Evolutionary conservation across 1,140 invertebrate genomes (phyloP).

Genomic region (Phortica variegata): DNA sequence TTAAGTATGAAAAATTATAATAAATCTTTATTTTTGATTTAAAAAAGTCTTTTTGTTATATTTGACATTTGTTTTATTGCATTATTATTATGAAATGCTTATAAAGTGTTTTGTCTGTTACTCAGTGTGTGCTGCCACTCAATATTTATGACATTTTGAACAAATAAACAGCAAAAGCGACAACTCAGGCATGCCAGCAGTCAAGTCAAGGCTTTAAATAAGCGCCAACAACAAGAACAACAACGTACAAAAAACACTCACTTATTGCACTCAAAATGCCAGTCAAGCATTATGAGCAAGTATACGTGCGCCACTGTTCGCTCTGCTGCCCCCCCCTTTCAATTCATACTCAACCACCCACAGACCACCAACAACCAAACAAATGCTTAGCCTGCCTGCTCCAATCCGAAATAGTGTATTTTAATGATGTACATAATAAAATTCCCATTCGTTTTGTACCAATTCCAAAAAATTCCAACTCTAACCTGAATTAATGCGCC

Average conservation of each 20-base stretch:
- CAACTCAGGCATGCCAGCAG: constrained; percentile 26
- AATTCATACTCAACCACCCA: constrained; percentile 10
- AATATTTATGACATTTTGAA: constrained; percentile 57
- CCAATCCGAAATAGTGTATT: constrained; percentile 56
- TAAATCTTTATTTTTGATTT: no score
- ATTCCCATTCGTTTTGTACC: constrained; percentile 57
- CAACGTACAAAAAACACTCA: constrained; percentile 41
- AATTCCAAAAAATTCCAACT: constrained; percentile 49
- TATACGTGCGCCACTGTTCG: constrained; percentile 1
- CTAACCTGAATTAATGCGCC: no score
- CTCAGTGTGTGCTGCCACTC: no score
- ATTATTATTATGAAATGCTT: no score
- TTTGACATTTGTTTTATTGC: no score
- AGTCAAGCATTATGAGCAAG: constrained; percentile 3
- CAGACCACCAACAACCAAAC: constrained; percentile 19
- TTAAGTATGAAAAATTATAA: no score
- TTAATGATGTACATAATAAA: constrained; percentile 58
- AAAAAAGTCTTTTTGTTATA: no score
- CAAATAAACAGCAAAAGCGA: constrained; percentile 48
- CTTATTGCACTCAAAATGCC: constrained; percentile 14
- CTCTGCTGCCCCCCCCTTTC: constrained; percentile 1
- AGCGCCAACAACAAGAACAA: constrained; percentile 16
- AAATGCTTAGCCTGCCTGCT: constrained; percentile 31
- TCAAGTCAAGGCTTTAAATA: constrained; percentile 31
- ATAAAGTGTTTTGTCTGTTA: no score